A percentile compares a stretch with the other conserved stretches of the same genome.
Evolutionary conservation across 2,797 vertebrate species (phyloP).

Genomic region (Pantherophis alleghaniensis): DNA sequence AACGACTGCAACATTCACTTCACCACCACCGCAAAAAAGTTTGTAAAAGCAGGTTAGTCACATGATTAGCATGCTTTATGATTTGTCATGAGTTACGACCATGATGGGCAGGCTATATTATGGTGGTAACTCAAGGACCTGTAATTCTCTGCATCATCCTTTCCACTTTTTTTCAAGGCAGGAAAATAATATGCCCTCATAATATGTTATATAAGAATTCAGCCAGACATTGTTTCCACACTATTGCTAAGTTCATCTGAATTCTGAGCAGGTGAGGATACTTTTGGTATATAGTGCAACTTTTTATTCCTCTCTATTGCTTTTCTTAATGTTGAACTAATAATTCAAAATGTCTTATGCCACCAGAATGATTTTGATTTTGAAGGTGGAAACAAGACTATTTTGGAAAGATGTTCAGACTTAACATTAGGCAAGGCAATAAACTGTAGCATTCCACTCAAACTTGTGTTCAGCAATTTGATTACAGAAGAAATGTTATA

Average conservation of each 20-base stretch:
- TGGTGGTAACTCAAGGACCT: not conserved
- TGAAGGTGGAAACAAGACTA: not conserved
- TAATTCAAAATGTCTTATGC: not conserved
- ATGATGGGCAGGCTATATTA: not conserved
- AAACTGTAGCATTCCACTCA: not conserved
- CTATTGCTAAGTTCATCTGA: not conserved
- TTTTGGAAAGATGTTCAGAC: not conserved
- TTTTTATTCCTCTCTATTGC: not conserved
- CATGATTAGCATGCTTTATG: not conserved
- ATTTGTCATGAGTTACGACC: not conserved
- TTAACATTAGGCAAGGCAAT: not conserved
- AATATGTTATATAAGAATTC: not conserved
- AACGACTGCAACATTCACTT: not conserved
- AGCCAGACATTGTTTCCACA: not conserved
- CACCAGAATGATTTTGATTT: not conserved
- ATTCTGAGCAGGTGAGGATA: not conserved
- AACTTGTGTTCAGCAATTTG: not conserved
- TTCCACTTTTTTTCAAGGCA: not conserved
- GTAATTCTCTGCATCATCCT: not conserved
- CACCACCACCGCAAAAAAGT: not conserved
- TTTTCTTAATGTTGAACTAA: not conserved
- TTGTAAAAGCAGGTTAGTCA: not conserved
- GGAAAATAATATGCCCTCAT: not conserved
- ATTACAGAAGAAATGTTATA: not conserved
- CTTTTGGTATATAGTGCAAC: not conserved